A percentile compares a stretch with the other conserved stretches of the same genome.
Conservation (phyloP, 2,797 vertebrate species). For the Capromys pilorides region DNA sequence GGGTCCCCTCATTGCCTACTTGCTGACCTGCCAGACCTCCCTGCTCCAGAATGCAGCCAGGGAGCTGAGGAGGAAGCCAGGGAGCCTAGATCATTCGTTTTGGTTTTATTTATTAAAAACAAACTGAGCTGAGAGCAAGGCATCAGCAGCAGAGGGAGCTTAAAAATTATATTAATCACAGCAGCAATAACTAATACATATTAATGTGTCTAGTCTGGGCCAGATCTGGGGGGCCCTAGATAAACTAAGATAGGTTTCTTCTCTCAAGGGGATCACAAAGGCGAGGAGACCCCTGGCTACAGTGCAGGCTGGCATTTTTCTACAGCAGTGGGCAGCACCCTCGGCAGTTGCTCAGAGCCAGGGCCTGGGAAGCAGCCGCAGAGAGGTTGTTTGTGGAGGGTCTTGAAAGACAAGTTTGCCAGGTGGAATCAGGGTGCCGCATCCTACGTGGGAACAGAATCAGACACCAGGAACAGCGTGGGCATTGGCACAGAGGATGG, state of each 20-base stretch:
- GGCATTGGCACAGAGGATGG: background rate
- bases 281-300: background rate
- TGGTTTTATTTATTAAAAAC: slow-evolving; percentile 60
- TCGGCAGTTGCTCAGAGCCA: background rate
- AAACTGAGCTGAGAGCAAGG: slow-evolving; percentile 14
- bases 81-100: slow-evolving; percentile 37
- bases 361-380: background rate
- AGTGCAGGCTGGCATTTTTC: background rate
- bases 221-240: background rate
- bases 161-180: slow-evolving; percentile 52
- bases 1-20: background rate
- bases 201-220: background rate
- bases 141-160: slow-evolving; percentile 25
- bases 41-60: background rate
- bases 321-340: accelerated
- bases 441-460: background rate
- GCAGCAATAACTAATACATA: slow-evolving; percentile 8
- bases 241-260: slow-evolving; percentile 6
- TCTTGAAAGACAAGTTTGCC: background rate
- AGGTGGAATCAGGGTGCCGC: background rate
- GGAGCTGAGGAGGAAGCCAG: background rate
- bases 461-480: background rate
- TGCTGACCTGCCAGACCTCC: background rate
- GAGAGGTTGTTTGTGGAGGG: background rate
- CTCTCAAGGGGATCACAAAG: background rate